Conservation (phyloP, 1,140 invertebrate genomes). For the Drosophila orena region DNA sequence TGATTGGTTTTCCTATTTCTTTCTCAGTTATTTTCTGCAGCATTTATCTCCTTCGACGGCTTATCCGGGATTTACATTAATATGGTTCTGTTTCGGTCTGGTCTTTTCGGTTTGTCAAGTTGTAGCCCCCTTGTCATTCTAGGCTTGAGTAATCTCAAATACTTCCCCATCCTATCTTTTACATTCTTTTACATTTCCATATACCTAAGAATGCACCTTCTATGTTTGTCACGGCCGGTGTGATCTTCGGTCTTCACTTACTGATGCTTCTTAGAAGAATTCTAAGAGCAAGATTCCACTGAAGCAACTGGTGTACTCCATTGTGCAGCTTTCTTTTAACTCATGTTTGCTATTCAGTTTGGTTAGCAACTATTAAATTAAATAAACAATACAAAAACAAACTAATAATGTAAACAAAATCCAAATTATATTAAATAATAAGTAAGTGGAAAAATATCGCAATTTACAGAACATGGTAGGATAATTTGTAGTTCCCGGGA, state of each 20-base stretch:
- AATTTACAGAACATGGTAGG: conserved; percentile 8
- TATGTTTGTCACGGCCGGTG: conserved; percentile 24
- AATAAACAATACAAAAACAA: conserved; percentile 5
- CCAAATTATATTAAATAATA: conserved; percentile 10
- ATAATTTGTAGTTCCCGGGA: conserved; percentile 24
- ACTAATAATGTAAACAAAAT: conserved; percentile 3
- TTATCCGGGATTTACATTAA: conserved; percentile 2
- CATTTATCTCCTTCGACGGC: conserved; percentile 26
- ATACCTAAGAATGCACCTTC: conserved; percentile 10
- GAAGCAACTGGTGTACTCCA: conserved; percentile 52
- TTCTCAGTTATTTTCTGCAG: conserved; percentile 36
- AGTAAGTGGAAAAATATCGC: conserved; percentile 13
- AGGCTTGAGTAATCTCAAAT: conserved; percentile 44
- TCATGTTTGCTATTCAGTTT: conserved; percentile 40
- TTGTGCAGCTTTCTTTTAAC: conserved; percentile 19
- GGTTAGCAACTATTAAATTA: conserved; percentile 57
- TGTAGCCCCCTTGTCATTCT: conserved; percentile 58
- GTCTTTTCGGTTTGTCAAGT: conserved; percentile 26
- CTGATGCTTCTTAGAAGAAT: conserved; percentile 10
- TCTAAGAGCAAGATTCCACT: conserved; percentile 43
- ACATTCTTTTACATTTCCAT: conserved; percentile 11
- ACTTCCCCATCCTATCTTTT: neutral
- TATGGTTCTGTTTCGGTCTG: conserved; percentile 40
- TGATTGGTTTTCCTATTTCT: conserved; percentile 44
- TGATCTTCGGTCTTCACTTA: conserved; percentile 5